These are phyloP conservation scores for Chaetodon auriga DNA, from an alignment of 2,113 vertebrate genomes.

Conservation along the genomic window DNA sequence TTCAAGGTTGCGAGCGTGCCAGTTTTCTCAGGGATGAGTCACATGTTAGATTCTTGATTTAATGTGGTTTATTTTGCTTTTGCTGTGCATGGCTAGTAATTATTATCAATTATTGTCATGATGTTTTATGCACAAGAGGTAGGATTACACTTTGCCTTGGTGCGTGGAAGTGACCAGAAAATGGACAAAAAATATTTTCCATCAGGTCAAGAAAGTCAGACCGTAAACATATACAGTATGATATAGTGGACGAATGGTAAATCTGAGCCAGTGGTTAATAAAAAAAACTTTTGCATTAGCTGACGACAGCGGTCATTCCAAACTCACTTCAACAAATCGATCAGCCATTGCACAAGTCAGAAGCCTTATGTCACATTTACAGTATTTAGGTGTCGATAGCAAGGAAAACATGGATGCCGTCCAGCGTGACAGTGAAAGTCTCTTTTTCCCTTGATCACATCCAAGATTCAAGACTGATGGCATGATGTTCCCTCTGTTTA, in stretches of 20 bases:
- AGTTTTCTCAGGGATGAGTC: constrained; percentile 80
- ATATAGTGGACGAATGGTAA: not conserved
- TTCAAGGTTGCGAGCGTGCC: constrained; percentile 79
- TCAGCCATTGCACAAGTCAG: too few species aligned
- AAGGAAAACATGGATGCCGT: not conserved
- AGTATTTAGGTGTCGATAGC: not conserved
- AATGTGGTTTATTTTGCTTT: constrained; percentile 65
- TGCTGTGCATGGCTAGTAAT: constrained; percentile 55
- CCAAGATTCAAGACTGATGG: not conserved
- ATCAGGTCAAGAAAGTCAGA: not conserved
- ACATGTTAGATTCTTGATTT: constrained; percentile 76
- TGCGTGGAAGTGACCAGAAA: not conserved
- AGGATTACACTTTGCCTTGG: not conserved
- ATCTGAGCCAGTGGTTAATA: not conserved
- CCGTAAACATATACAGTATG: not conserved
- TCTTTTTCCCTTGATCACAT: not conserved
- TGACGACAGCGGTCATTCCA: not conserved
- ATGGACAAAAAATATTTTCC: not conserved
- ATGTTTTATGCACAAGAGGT: constrained; percentile 32
- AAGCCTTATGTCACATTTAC: not conserved
- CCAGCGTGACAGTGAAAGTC: not conserved
- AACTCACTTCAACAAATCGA: constrained; percentile 1
- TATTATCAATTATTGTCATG: constrained; percentile 64
- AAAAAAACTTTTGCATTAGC: not conserved
- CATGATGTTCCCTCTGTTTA: not conserved